Percentiles rank a stretch among this genome's conserved stretches.
Conservation (phyloP, 1,140 invertebrate species). For the Kradibia gibbosae region DNA sequence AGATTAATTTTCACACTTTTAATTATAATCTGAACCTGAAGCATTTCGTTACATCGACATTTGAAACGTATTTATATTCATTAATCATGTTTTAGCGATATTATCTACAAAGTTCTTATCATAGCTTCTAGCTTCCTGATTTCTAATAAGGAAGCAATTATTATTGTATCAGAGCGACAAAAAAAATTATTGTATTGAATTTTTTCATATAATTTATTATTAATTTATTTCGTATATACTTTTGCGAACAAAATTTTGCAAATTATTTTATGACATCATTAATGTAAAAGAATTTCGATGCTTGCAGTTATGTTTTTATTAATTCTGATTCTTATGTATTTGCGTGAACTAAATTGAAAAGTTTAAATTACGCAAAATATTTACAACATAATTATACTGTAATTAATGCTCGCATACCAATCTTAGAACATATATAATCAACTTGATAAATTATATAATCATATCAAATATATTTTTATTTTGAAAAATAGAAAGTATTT, state of each 20-base stretch:
- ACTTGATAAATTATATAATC: no score
- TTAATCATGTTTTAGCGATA: conserved; percentile 7
- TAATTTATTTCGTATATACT: no score
- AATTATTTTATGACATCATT: neutral
- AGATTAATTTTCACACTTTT: neutral
- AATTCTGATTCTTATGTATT: no score
- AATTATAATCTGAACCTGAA: neutral
- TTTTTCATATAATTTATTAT: neutral
- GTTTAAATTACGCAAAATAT: no score
- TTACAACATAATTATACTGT: no score
- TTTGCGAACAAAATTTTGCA: no score
- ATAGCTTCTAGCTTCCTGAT: neutral
- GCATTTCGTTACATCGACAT: neutral
- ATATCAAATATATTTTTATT: no score
- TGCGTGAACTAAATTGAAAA: no score
- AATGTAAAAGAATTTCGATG: neutral
- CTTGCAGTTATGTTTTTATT: no score
- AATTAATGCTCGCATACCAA: no score
- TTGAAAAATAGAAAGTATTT: no score
- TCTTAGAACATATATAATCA: no score
- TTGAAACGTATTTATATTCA: neutral
- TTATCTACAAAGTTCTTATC: conserved; percentile 6
- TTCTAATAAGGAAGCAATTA: conserved; percentile 7
- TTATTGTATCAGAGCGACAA: neutral
- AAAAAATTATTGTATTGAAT: neutral